Evolutionary conservation across 2,888 invertebrate genomes (phyloP).

Genomic region (Lomographa bimaculata): DNA sequence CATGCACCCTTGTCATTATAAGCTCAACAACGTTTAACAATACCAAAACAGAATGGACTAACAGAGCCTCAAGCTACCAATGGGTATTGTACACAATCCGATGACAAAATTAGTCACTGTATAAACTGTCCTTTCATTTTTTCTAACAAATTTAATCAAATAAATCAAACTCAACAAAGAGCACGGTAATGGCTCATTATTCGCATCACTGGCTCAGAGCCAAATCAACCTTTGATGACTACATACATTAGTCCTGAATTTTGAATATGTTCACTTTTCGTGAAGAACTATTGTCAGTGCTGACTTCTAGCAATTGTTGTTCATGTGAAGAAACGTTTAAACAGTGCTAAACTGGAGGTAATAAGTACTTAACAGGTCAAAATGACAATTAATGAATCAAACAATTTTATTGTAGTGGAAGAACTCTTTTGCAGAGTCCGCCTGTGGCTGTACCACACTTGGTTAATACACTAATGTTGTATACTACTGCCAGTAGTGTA

Average conservation of each 20-base stretch:
- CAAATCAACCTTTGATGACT: conserved; percentile 25
- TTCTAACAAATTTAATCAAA: conserved; percentile 37
- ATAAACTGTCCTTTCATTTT: conserved; percentile 23
- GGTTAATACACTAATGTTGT: too few relatives aligned
- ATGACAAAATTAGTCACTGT: conserved; percentile 18
- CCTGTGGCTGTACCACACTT: too few relatives aligned
- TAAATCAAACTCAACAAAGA: conserved; percentile 53
- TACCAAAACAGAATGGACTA: not conserved
- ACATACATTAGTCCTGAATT: conserved; percentile 14
- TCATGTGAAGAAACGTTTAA: too few relatives aligned
- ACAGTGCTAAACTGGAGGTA: too few relatives aligned
- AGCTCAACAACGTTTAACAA: not conserved
- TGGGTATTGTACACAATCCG: conserved; percentile 21
- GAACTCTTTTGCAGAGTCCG: too few relatives aligned
- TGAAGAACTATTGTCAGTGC: conserved; percentile 3
- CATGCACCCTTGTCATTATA: too few relatives aligned
- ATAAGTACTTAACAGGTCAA: too few relatives aligned
- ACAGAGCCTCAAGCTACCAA: too few relatives aligned
- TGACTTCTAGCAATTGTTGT: too few relatives aligned
- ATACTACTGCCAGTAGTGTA: too few relatives aligned
- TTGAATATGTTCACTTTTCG: conserved; percentile 4
- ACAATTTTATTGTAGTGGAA: too few relatives aligned
- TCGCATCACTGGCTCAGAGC: conserved; percentile 46
- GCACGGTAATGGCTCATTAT: conserved; percentile 62
- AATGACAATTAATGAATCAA: too few relatives aligned